A percentile compares a stretch with the other conserved stretches of the same genome.
Evolutionary conservation across 1,140 invertebrate species (phyloP).

Genomic region (Varroa destructor): DNA sequence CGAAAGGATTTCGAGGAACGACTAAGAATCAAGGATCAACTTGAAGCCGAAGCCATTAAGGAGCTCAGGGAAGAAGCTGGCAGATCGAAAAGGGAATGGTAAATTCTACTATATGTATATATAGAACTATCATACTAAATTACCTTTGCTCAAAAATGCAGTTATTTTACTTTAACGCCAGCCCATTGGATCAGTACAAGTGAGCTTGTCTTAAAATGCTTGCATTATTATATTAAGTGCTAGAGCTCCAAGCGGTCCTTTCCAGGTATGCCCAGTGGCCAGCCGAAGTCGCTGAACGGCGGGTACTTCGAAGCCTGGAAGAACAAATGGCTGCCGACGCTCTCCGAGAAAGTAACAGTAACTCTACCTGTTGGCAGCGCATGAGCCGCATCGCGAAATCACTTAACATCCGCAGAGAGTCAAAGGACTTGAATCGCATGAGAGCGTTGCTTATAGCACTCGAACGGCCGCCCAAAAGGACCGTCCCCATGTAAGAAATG

Average conservation of each 20-base stretch:
- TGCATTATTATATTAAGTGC: too few species aligned
- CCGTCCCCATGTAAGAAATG: too few species aligned
- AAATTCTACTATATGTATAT: not conserved
- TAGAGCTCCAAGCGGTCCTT: too few species aligned
- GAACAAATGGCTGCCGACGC: not conserved
- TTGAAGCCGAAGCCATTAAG: constrained; percentile 12
- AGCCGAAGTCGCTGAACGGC: constrained; percentile 6
- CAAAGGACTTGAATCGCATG: constrained; percentile 7
- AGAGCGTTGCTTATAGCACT: not conserved
- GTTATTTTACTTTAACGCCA: not conserved
- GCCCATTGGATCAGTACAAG: too few species aligned
- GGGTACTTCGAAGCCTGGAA: not conserved
- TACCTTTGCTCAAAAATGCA: not conserved
- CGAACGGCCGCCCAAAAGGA: not conserved
- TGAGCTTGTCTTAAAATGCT: too few species aligned
- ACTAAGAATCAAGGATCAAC: constrained; percentile 12
- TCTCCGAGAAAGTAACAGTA: not conserved
- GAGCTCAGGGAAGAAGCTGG: not conserved
- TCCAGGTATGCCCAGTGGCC: constrained; percentile 11
- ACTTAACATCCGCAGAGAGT: constrained; percentile 1
- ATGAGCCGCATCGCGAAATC: constrained; percentile 16
- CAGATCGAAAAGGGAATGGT: not conserved
- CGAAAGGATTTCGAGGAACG: constrained; percentile 11
- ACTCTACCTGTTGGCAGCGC: not conserved
- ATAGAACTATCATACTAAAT: not conserved